Evolutionary conservation across 2,888 invertebrate species (phyloP).

Genomic region (Neoascia interrupta): DNA sequence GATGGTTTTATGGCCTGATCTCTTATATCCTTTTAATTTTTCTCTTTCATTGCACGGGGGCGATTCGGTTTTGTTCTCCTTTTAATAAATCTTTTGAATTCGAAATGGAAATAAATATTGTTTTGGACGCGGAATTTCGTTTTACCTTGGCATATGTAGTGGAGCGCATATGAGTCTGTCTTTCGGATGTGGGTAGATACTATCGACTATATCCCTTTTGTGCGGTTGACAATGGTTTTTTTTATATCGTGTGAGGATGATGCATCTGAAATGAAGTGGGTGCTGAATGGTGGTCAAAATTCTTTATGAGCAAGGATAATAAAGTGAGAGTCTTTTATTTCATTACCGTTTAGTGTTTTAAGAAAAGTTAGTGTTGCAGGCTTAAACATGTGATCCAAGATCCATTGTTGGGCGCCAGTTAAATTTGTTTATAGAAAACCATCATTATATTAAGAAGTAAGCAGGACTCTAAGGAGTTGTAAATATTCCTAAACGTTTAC

Average conservation of each 20-base stretch:
- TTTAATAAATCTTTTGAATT: constrained; percentile 26
- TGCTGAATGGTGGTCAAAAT: too few species aligned
- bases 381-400: too few species aligned
- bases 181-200: neutral
- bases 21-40: constrained; percentile 1
- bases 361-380: too few species aligned
- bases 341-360: too few species aligned
- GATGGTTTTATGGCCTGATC: constrained; percentile 18
- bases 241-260: constrained; percentile 10
- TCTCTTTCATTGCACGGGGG: neutral
- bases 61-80: constrained; percentile 4
- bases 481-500: too few species aligned
- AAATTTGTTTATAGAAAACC: too few species aligned
- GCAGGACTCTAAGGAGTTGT: too few species aligned
- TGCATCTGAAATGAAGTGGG: constrained; percentile 3
- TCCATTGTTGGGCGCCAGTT: constrained; percentile 8
- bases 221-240: neutral
- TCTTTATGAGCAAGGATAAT: too few species aligned
- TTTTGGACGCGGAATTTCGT: neutral
- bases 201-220: neutral
- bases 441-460: too few species aligned
- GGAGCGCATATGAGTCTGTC: neutral
- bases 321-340: too few species aligned
- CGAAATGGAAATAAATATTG: constrained; percentile 2
- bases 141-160: neutral